A percentile compares a stretch with the other conserved stretches of the same genome.
Conservation (phyloP, 1,140 invertebrate genomes). For the Scaptomyza pallida region DNA sequence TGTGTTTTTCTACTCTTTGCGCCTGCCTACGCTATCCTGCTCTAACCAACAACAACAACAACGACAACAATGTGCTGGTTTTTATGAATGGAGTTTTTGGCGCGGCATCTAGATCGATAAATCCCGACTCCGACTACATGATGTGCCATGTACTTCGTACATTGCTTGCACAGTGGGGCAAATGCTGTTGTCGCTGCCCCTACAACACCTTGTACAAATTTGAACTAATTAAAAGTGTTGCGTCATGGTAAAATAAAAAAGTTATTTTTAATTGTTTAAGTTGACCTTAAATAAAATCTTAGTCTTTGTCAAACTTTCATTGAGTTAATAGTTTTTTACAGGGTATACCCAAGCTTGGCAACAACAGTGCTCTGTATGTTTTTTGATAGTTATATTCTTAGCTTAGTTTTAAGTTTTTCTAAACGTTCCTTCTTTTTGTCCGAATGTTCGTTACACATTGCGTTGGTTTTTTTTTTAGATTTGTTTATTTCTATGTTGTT, state of each 20-base stretch:
- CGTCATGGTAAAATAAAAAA: too few relatives aligned
- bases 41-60: slow-evolving; percentile 27
- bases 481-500: slow-evolving; percentile 19
- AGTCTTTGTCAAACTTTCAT: too few relatives aligned
- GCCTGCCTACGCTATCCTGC: slow-evolving; percentile 32
- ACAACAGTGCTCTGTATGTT: neutral
- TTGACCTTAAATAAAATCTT: too few relatives aligned
- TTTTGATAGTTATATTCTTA: slow-evolving; percentile 29
- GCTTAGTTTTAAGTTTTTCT: slow-evolving; percentile 30
- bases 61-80: slow-evolving; percentile 77
- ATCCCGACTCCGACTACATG: slow-evolving; percentile 70
- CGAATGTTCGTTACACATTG: slow-evolving; percentile 46
- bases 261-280: too few relatives aligned
- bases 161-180: slow-evolving; percentile 56
- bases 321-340: too few relatives aligned
- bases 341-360: slow-evolving; percentile 1
- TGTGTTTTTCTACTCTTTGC: slow-evolving; percentile 41
- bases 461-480: slow-evolving; percentile 8
- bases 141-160: slow-evolving; percentile 38
- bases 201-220: too few relatives aligned
- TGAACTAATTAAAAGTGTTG: too few relatives aligned
- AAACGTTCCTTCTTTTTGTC: slow-evolving; percentile 37
- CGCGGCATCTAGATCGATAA: slow-evolving; percentile 82
- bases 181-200: neutral
- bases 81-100: slow-evolving; percentile 84